Conservation (phyloP, 1,140 invertebrate species). For the Drosophila orosa region DNA sequence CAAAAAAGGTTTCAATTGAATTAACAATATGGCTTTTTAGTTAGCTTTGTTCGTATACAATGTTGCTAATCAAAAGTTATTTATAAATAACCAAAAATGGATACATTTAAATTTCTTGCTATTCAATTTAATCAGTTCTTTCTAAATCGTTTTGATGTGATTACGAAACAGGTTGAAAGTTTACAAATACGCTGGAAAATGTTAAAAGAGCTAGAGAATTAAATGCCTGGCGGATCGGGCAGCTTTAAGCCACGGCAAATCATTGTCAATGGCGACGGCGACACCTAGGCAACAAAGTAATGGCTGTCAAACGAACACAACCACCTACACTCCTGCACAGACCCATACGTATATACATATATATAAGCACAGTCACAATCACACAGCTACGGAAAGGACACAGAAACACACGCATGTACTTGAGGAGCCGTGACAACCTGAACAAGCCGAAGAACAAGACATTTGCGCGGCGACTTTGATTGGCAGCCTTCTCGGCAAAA, state of each 20-base stretch:
- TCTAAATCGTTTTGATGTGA: neutral
- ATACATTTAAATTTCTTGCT: too few relatives aligned
- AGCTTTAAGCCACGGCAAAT: constrained; percentile 62
- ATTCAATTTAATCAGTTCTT: too few relatives aligned
- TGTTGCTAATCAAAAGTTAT: too few relatives aligned
- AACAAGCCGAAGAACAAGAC: constrained; percentile 75
- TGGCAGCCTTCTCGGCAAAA: constrained; percentile 55
- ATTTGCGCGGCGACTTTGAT: constrained; percentile 75
- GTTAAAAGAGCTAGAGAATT: neutral
- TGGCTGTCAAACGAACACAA: constrained; percentile 55
- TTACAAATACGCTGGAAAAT: neutral
- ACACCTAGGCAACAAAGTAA: constrained; percentile 79
- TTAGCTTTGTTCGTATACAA: too few relatives aligned
- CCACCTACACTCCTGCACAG: constrained; percentile 14
- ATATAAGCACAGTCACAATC: constrained; percentile 10
- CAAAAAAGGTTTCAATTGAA: too few relatives aligned
- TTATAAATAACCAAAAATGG: too few relatives aligned
- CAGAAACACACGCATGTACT: constrained; percentile 53
- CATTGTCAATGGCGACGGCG: constrained; percentile 70
- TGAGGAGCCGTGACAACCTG: constrained; percentile 71
- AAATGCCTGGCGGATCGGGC: constrained; percentile 31
- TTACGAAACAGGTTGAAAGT: neutral
- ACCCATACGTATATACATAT: constrained; percentile 1
- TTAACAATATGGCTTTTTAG: too few relatives aligned
- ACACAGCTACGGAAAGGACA: constrained; percentile 8